Base-by-base conservation (phyloP, 1,140 invertebrate species). In the Psilanteris sp. region DNA sequence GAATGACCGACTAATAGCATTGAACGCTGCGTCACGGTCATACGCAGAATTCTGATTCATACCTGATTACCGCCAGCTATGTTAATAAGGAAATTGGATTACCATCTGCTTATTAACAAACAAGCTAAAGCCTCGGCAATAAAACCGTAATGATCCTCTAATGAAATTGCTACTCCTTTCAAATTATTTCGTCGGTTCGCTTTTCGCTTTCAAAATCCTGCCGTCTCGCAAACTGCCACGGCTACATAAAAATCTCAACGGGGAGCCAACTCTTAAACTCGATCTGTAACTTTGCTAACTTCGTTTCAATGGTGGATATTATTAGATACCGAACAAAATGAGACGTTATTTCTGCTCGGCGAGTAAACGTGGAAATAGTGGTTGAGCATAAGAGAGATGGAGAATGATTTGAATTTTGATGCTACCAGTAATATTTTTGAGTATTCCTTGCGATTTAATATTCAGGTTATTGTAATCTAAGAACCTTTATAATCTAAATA, bases 1-100 rank as follows among this genome's bases (percentile, higher is more conserved):
- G 26, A 9, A 44, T 13, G 10, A 9, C 26, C 27, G 55, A 67
- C n/a, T 43, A 59, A 70, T 50, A 29, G 36, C 15, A 59, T 59
- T 52, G 26, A 70, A 61, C 61, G 22, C 39, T 64, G 32, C 36
- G 34, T 34, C 26, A 14, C 29, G 34, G 16, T 31, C 20, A 20
- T 41, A 68, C 18, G 44, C 31, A 70, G 44, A 37, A 52, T n/a
- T 31, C 54, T 70, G 46, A 70, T 59, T 61, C 66, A 70, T 41
- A 70, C 44, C 66, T 70, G 54, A 70, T 70, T 70, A 70, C 44
- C 54, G 36, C 44, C 44, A 54, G 54, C 34, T 55, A 62, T 55
- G 67, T 72, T 72, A 54, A 72, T 72, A 55, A 62, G 55, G 55
- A 72, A 62, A 62, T 62, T 54, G 20, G 67, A 72, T 72, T 72